Conservation (phyloP, 1,140 invertebrate genomes). For the Drosophila jambulina region DNA sequence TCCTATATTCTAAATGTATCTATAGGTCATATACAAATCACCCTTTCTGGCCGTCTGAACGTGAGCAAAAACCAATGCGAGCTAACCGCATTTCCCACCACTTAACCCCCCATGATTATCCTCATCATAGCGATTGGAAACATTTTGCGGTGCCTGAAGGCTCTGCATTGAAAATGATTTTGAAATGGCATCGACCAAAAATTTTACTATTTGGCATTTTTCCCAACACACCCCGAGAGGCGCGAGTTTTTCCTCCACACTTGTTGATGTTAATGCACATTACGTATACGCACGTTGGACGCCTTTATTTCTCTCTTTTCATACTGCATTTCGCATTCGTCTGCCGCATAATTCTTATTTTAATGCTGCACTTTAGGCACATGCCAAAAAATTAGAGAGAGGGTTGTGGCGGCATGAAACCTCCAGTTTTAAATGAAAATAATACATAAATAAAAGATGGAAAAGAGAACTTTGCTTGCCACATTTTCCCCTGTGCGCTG, state of each 20-base stretch:
- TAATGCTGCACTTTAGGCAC: constrained; percentile 45
- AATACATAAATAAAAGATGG: constrained; percentile 9
- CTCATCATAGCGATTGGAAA: constrained; percentile 16
- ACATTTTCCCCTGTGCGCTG: constrained; percentile 16
- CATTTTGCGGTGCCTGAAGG: constrained; percentile 31
- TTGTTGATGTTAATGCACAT: constrained; percentile 68
- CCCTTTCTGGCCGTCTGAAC: neutral
- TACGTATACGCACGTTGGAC: constrained; percentile 63
- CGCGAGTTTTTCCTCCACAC: constrained; percentile 36
- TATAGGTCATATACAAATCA: neutral
- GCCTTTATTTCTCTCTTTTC: constrained; percentile 28
- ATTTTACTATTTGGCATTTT: constrained; percentile 37
- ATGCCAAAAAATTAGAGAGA: constrained; percentile 29
- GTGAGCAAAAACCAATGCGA: constrained; percentile 28
- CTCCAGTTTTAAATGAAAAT: constrained; percentile 33
- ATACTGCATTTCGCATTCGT: constrained; percentile 19
- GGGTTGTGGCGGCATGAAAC: neutral
- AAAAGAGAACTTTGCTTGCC: constrained; percentile 17
- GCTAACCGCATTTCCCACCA: constrained; percentile 5
- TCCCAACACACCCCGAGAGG: constrained; percentile 21
- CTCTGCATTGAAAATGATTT: constrained; percentile 44
- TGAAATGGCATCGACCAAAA: constrained; percentile 38
- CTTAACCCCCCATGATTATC: constrained; percentile 6
- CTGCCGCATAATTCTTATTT: constrained; percentile 60
- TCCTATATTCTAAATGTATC: neutral